Evolutionary conservation across 2,888 invertebrate species (phyloP).

Genomic region (Meghimatium bilineatum): DNA sequence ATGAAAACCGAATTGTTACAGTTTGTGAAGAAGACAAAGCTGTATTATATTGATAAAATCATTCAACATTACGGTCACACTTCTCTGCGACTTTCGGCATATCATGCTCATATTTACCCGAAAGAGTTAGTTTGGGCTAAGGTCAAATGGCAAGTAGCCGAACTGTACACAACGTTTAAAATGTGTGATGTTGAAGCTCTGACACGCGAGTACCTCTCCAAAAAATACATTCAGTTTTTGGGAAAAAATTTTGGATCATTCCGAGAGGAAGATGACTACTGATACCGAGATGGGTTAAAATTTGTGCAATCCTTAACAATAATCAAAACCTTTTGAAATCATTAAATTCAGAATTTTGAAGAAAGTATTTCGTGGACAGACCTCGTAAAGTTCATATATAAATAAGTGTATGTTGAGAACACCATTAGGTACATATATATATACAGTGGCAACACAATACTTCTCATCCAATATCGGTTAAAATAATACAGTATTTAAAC

Average conservation of each 20-base stretch:
- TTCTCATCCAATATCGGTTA: no score
- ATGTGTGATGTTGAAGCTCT: not conserved
- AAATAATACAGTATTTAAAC: no score
- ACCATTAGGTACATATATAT: no score
- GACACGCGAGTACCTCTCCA: not conserved
- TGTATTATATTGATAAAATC: not conserved
- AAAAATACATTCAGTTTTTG: not conserved
- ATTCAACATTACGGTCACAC: not conserved
- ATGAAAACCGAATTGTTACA: not conserved
- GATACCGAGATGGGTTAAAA: not conserved
- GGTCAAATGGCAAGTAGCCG: not conserved
- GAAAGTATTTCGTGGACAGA: no score
- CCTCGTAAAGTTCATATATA: no score
- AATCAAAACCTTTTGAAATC: not conserved
- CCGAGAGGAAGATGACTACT: not conserved
- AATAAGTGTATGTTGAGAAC: no score
- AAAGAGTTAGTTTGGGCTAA: not conserved
- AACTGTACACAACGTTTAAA: not conserved
- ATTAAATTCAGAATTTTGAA: no score
- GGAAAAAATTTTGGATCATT: not conserved
- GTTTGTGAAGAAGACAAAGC: not conserved
- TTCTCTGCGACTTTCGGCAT: not conserved
- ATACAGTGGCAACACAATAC: no score
- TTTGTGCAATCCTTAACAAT: not conserved
- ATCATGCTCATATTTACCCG: not conserved